phyloP scores from a whole-genome alignment of 2,797 vertebrate species.

The Gallinago stenura region DNA sequence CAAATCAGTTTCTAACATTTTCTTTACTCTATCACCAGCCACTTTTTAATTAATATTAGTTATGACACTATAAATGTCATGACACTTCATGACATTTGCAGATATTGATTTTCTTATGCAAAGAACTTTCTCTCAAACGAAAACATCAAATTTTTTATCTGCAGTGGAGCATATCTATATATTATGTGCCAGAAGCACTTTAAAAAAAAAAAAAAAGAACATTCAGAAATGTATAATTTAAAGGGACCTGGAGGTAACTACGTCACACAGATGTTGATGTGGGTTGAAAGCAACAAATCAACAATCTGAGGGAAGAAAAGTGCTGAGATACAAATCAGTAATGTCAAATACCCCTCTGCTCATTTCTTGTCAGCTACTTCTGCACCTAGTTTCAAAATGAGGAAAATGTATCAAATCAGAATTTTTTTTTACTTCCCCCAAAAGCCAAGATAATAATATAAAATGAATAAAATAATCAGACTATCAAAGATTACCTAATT shows the following conservation, averaged over 20 bases:
- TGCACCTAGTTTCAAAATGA: background rate
- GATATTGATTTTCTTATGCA: background rate
- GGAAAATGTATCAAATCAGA: background rate
- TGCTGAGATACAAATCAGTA: background rate
- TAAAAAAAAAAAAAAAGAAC: background rate
- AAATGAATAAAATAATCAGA: background rate
- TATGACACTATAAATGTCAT: background rate
- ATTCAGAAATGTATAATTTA: background rate
- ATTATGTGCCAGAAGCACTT: background rate
- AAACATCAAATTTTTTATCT: background rate
- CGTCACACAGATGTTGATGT: background rate
- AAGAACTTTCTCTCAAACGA: background rate
- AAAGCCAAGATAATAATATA: background rate
- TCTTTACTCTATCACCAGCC: background rate
- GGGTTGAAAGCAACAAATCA: background rate
- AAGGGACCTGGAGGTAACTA: background rate
- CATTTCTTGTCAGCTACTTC: background rate
- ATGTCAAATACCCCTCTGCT: background rate
- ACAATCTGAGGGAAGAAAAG: background rate
- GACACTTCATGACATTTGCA: background rate
- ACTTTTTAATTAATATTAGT: background rate
- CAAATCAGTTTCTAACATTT: background rate
- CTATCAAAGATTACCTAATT: background rate
- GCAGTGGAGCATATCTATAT: background rate
- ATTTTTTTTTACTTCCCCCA: background rate